Conservation (phyloP, 2,113 vertebrate genomes). For the Tragelaphus imberbis region DNA sequence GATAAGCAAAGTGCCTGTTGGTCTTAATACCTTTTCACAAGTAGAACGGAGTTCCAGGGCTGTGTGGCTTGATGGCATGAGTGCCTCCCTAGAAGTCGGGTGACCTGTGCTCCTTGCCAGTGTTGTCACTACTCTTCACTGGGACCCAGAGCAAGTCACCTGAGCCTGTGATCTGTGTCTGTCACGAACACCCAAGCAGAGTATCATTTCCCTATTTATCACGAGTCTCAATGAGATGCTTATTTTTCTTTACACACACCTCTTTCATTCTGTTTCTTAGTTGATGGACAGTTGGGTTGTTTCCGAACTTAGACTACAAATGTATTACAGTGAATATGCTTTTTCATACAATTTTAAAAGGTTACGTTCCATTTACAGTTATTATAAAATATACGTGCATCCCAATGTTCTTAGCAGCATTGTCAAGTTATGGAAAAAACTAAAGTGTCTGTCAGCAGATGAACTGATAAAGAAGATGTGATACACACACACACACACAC, state of each 20-base stretch:
- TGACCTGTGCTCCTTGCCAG: background rate
- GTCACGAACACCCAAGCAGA: background rate
- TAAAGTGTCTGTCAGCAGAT: background rate
- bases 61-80: accelerated
- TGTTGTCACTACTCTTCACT: accelerated
- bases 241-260: background rate
- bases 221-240: background rate
- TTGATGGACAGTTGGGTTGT: background rate
- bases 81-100: accelerated
- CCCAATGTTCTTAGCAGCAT: background rate
- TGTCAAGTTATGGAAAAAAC: background rate
- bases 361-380: background rate
- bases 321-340: too few species aligned
- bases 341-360: background rate
- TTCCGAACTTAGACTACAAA: background rate
- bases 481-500: background rate
- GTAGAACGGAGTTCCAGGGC: accelerated
- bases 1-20: accelerated
- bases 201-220: accelerated
- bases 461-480: background rate
- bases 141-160: background rate
- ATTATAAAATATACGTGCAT: background rate
- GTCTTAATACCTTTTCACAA: accelerated
- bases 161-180: accelerated
- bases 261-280: background rate